phyloP scores from a whole-genome alignment of 2,797 vertebrate species.

The Crocodylus rhombifer region DNA sequence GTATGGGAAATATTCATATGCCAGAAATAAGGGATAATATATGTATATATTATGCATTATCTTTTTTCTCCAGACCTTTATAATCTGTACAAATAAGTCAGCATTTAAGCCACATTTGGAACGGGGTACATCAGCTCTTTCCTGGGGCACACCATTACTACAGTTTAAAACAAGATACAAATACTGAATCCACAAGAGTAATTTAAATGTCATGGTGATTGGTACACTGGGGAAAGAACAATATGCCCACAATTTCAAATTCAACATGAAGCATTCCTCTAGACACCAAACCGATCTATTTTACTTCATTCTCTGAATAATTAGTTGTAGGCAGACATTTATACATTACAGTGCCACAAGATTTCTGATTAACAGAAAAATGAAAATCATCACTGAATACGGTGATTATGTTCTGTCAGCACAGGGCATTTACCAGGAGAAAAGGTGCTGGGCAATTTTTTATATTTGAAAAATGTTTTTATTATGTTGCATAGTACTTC shows the following conservation, averaged over 20 bases:
- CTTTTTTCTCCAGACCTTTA: not conserved
- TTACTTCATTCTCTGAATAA: constrained; percentile 59
- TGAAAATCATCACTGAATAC: constrained; percentile 59
- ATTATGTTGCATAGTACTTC: constrained; percentile 47
- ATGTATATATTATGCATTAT: not conserved
- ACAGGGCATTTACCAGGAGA: constrained; percentile 60
- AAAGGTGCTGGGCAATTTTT: constrained; percentile 63
- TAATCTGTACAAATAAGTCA: not conserved
- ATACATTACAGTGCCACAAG: constrained; percentile 47
- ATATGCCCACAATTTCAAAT: not conserved
- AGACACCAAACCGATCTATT: constrained; percentile 26
- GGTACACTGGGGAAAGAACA: constrained; percentile 4
- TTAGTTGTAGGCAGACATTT: constrained; percentile 65
- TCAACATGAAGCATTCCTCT: constrained; percentile 19
- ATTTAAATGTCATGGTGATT: not conserved
- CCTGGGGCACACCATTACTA: not conserved
- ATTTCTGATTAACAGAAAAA: constrained; percentile 66
- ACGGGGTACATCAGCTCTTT: not conserved
- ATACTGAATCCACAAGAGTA: not conserved
- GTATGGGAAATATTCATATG: accelerated
- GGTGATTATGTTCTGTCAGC: constrained; percentile 66
- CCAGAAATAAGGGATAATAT: not conserved
- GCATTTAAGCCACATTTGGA: not conserved
- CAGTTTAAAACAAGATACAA: not conserved
- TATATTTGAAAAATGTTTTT: constrained; percentile 61